Evolutionary conservation across 2,113 vertebrate genomes (phyloP).

Genomic region (Scatophagus argus): DNA sequence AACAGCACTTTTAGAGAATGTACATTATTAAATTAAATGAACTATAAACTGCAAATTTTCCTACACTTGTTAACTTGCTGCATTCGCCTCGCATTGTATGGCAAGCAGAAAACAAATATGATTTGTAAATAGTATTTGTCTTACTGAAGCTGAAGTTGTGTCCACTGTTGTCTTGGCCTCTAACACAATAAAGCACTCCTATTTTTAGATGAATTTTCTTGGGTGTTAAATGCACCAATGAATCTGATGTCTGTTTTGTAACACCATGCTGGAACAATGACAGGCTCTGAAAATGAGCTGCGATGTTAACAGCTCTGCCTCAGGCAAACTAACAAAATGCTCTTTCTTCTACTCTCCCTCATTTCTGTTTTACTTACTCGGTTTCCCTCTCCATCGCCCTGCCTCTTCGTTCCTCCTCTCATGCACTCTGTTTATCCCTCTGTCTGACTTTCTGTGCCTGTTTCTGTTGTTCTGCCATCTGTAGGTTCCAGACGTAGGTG

Average conservation of each 20-base stretch:
- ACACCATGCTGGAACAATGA: constrained; percentile 16
- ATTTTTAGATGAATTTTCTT: constrained; percentile 7
- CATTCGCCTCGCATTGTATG: background rate
- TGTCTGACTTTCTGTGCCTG: constrained; percentile 6
- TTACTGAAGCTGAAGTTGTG: background rate
- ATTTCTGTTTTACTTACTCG: constrained; percentile 19
- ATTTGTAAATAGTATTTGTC: background rate
- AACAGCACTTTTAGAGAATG: background rate
- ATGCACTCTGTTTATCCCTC: constrained; percentile 6
- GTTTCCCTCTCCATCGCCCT: background rate
- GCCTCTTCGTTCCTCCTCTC: constrained; percentile 1
- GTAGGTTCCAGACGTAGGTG: constrained; percentile 55
- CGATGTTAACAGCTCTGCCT: constrained; percentile 26
- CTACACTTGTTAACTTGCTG: background rate
- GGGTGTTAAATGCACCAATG: constrained; percentile 28
- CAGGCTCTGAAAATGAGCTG: constrained; percentile 47
- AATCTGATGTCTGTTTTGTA: constrained; percentile 34
- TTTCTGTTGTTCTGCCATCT: constrained; percentile 32
- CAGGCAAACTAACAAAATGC: constrained; percentile 34
- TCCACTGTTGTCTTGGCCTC: background rate
- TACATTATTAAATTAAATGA: background rate
- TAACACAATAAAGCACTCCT: background rate
- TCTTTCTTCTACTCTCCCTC: constrained; percentile 20
- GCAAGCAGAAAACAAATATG: background rate
- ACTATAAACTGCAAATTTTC: background rate